Conservation (phyloP, 2,888 invertebrate species). For the Xestia rhomboidea region DNA sequence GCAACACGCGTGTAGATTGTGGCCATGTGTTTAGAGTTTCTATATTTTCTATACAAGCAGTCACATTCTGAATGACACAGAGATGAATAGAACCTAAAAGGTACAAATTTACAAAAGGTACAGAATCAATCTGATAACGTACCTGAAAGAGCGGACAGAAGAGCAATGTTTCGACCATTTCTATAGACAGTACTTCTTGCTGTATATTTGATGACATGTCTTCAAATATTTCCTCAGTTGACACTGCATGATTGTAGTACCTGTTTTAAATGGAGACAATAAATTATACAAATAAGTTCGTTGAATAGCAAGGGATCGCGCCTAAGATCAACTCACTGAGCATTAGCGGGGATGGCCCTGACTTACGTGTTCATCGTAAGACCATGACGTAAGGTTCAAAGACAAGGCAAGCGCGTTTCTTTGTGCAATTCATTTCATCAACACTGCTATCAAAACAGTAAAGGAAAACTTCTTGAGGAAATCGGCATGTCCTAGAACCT, state of each 20-base stretch:
- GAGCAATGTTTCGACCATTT: constrained; percentile 84
- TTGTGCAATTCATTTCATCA: neutral
- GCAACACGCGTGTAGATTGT: neutral
- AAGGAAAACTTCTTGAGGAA: neutral
- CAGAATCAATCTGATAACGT: constrained; percentile 13
- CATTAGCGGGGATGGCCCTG: neutral
- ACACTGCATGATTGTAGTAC: constrained; percentile 86
- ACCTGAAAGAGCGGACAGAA: constrained; percentile 86
- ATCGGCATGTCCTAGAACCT: neutral
- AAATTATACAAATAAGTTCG: neutral
- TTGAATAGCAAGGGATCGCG: neutral
- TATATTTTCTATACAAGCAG: too few species aligned
- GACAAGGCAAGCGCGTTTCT: neutral
- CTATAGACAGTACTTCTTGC: constrained; percentile 84
- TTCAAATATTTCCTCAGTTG: constrained; percentile 81
- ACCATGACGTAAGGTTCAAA: neutral
- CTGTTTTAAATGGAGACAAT: constrained; percentile 63
- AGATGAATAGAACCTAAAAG: neutral
- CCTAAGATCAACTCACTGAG: neutral
- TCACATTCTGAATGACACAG: neutral
- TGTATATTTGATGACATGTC: constrained; percentile 85
- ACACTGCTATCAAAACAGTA: neutral
- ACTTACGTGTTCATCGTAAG: neutral
- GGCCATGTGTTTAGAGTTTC: neutral
- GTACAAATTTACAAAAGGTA: neutral